Evolutionary conservation across 2,888 invertebrate genomes (phyloP).

Genomic region (Steinernema hermaphroditum): DNA sequence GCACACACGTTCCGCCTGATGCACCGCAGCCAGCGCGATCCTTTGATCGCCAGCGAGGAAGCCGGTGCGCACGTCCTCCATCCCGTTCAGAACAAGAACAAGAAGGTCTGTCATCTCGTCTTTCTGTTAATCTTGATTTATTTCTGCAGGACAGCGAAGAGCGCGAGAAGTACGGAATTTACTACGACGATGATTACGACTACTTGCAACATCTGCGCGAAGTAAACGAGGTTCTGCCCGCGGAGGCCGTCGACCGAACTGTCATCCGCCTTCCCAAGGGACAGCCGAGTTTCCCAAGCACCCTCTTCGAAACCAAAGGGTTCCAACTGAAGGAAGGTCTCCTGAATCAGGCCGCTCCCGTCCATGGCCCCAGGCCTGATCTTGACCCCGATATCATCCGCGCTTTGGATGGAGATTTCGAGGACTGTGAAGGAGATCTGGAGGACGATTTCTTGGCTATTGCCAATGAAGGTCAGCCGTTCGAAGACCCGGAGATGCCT

Average conservation of each 20-base stretch:
- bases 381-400: slow-evolving; percentile 90
- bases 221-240: slow-evolving; percentile 35
- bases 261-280: slow-evolving; percentile 37
- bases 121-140: neutral
- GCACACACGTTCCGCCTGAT: slow-evolving; percentile 82
- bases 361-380: slow-evolving; percentile 69
- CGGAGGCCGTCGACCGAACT: slow-evolving; percentile 37
- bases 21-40: slow-evolving; percentile 90
- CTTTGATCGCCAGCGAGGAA: slow-evolving; percentile 78
- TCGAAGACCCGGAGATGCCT: slow-evolving; percentile 16
- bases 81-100: slow-evolving; percentile 30
- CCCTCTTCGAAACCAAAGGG: slow-evolving; percentile 82
- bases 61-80: slow-evolving; percentile 83
- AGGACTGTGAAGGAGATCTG: slow-evolving; percentile 80
- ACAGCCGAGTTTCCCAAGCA: slow-evolving; percentile 77
- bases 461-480: slow-evolving; percentile 72
- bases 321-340: slow-evolving; percentile 79
- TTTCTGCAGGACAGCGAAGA: slow-evolving; percentile 60
- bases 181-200: slow-evolving; percentile 91
- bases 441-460: slow-evolving; percentile 89
- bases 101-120: slow-evolving; percentile 31
- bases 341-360: slow-evolving; percentile 79
- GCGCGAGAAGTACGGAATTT: slow-evolving; percentile 84
- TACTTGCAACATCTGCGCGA: slow-evolving; percentile 87
- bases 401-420: slow-evolving; percentile 83